phyloP scores from a whole-genome alignment of 2,113 vertebrate species.

The Arenaria interpres region DNA sequence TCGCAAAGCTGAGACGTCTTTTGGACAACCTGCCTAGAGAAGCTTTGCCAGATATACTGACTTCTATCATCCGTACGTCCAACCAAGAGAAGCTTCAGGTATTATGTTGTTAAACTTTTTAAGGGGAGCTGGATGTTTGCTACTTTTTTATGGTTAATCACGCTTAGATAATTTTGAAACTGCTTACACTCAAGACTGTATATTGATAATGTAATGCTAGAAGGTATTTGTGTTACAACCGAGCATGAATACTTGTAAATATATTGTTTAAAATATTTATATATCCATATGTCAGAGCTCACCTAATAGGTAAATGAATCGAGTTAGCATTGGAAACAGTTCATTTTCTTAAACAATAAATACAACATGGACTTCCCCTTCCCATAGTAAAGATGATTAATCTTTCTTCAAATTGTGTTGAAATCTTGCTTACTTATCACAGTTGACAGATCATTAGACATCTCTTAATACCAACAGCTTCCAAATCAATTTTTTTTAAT shows the following conservation, averaged over 20 bases:
- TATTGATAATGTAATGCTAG: neutral
- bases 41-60: conserved; percentile 91
- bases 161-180: neutral
- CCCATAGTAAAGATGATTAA: neutral
- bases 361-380: neutral
- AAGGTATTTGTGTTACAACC: neutral
- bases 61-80: conserved; percentile 92
- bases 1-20: conserved; percentile 90
- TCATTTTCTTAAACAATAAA: neutral
- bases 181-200: neutral
- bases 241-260: neutral
- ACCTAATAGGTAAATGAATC: neutral
- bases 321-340: neutral
- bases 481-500: neutral
- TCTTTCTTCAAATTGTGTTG: neutral
- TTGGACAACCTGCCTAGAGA: conserved; percentile 92
- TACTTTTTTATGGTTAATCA: neutral
- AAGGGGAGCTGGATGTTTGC: neutral
- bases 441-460: neutral
- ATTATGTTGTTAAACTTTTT: neutral
- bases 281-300: neutral
- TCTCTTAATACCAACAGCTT: neutral
- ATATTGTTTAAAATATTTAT: neutral
- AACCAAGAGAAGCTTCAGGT: conserved; percentile 98
- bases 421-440: neutral